Conservation (phyloP, 2,888 invertebrate genomes). For the Lathronympha strigana region DNA sequence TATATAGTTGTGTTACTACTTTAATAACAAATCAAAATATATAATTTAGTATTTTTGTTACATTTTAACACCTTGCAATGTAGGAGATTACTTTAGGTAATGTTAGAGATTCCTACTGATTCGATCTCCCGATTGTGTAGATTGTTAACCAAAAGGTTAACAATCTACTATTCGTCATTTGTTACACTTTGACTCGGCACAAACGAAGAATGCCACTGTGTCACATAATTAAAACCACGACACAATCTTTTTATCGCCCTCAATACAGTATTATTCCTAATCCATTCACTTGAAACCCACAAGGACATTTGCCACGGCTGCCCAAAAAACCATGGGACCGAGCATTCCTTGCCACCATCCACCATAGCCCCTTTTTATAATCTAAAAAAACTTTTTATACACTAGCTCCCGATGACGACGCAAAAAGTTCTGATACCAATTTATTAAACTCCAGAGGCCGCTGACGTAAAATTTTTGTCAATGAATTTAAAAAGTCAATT, state of each 20-base stretch:
- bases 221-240: slow-evolving; percentile 25
- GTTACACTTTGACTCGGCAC: background rate
- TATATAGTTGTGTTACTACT: no score
- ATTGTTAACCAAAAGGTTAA: no score
- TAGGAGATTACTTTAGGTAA: no score
- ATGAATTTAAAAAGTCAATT: slow-evolving; percentile 66
- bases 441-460: slow-evolving; percentile 52
- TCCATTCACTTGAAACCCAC: slow-evolving; percentile 61
- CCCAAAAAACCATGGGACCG: slow-evolving; percentile 74
- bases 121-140: no score
- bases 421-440: slow-evolving; percentile 47
- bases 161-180: no score
- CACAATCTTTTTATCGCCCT: slow-evolving; percentile 14
- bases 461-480: slow-evolving; percentile 58
- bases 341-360: slow-evolving; percentile 68
- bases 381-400: slow-evolving; percentile 16
- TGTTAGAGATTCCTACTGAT: no score
- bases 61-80: no score
- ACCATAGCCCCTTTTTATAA: slow-evolving; percentile 50
- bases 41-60: no score
- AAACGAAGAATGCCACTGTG: slow-evolving; percentile 15
- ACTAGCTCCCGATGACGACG: slow-evolving; percentile 28
- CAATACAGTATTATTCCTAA: slow-evolving; percentile 39
- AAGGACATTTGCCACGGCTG: slow-evolving; percentile 75
- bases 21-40: no score